phyloP scores from a whole-genome alignment of 2,113 vertebrate genomes.

The Saguinus midas region DNA sequence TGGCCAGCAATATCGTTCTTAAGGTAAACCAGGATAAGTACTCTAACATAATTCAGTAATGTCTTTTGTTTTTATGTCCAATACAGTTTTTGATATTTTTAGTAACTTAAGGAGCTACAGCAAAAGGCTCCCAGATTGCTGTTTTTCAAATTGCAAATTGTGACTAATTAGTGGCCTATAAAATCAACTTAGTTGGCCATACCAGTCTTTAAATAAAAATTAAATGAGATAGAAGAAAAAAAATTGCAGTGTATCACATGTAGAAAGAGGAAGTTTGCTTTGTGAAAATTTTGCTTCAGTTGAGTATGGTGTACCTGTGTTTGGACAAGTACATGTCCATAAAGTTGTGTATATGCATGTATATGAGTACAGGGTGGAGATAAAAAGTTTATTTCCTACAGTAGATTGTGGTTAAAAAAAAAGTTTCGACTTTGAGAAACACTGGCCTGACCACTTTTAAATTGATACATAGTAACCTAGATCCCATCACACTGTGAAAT shows the following conservation, averaged over 20 bases:
- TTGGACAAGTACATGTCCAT: background rate
- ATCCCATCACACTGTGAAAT: background rate
- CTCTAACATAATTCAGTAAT: background rate
- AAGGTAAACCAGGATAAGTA: background rate
- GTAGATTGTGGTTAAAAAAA: background rate
- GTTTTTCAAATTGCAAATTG: background rate
- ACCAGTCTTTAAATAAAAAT: background rate
- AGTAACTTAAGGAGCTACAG: background rate
- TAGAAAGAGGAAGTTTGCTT: background rate
- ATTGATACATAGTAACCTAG: background rate
- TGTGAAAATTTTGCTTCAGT: background rate
- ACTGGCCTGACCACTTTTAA: background rate
- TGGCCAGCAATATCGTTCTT: background rate
- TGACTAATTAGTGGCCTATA: background rate
- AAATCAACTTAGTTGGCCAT: background rate
- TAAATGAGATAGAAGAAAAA: background rate
- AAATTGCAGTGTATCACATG: background rate
- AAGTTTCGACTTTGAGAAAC: conserved; percentile 1
- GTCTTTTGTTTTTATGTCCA: conserved; percentile 16
- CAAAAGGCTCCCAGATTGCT: background rate
- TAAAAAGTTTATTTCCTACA: conserved; percentile 36
- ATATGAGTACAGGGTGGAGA: background rate
- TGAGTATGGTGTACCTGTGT: background rate
- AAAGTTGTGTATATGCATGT: background rate
- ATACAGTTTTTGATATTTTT: background rate